phyloP scores from a whole-genome alignment of 2,888 invertebrate genomes.

The Phymatocera aterrima region DNA sequence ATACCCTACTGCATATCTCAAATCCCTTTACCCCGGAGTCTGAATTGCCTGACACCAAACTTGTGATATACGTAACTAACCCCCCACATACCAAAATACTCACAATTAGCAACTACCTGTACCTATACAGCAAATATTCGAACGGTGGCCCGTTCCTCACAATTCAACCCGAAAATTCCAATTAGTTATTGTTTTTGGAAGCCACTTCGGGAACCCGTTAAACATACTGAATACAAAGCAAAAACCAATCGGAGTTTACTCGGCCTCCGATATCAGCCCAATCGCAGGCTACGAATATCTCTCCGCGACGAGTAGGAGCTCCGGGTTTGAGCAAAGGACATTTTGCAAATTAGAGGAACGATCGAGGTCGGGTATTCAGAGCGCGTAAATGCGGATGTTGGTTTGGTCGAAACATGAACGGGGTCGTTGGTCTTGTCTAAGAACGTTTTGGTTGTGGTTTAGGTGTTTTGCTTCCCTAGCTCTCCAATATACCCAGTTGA shows the following conservation, averaged over 20 bases:
- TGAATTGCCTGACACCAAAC: neutral
- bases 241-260: slow-evolving; percentile 50
- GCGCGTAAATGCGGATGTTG: slow-evolving; percentile 24
- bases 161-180: neutral
- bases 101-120: neutral
- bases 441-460: slow-evolving; percentile 23
- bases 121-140: neutral
- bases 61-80: slow-evolving; percentile 21
- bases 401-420: neutral
- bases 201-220: neutral
- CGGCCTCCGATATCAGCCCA: neutral
- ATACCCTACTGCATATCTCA: slow-evolving; percentile 65
- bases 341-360: slow-evolving; percentile 34
- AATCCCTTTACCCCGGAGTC: slow-evolving; percentile 51
- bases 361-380: slow-evolving; percentile 28
- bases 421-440: neutral
- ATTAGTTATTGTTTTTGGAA: neutral
- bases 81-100: neutral
- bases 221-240: slow-evolving; percentile 50
- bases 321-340: neutral
- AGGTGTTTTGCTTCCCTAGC: slow-evolving; percentile 36
- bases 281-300: slow-evolving; percentile 12
- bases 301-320: neutral
- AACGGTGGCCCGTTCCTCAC: neutral
- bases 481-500: neutral